phyloP scores from a whole-genome alignment of 2,113 vertebrate species.

The Cottus gobio region DNA sequence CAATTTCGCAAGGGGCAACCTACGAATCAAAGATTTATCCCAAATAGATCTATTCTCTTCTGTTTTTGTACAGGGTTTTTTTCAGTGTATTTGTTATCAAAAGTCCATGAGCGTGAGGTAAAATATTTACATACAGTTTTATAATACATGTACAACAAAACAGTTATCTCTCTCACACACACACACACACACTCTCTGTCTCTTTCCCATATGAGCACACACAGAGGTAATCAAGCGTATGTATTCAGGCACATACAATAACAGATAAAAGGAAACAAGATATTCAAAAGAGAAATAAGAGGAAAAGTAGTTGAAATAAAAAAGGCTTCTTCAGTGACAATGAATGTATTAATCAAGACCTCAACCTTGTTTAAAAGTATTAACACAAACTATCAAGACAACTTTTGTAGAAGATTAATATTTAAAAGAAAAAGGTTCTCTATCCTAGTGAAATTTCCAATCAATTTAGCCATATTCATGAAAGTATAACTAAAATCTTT shows the following conservation, averaged over 20 bases:
- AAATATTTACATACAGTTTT: slow-evolving; percentile 80
- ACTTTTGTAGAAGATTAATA: slow-evolving; percentile 40
- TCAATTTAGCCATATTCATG: slow-evolving; percentile 43
- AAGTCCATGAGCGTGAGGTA: slow-evolving; percentile 80
- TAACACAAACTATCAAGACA: slow-evolving; percentile 66
- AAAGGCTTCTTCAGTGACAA: slow-evolving; percentile 52
- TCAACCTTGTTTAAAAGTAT: slow-evolving; percentile 61
- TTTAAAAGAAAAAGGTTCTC: slow-evolving; percentile 15
- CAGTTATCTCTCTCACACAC: slow-evolving; percentile 63
- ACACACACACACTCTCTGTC: slow-evolving; percentile 48
- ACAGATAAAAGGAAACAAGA: slow-evolving; percentile 57
- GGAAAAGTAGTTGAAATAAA: slow-evolving; percentile 54
- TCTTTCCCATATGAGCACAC: slow-evolving; percentile 70
- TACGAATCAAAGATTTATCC: slow-evolving; percentile 78
- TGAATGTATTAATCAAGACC: slow-evolving; percentile 49
- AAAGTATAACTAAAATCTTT: slow-evolving; percentile 33
- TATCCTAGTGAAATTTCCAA: slow-evolving; percentile 33
- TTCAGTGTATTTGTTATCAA: slow-evolving; percentile 73
- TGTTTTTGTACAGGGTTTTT: slow-evolving; percentile 59
- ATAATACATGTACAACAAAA: slow-evolving; percentile 77
- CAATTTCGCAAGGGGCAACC: slow-evolving; percentile 65
- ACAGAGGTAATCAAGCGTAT: slow-evolving; percentile 85
- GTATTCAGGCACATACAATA: slow-evolving; percentile 83
- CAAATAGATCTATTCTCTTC: slow-evolving; percentile 76
- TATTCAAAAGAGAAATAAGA: slow-evolving; percentile 47